These are phyloP conservation scores for Acrossocheilus wenchowensis DNA, from an alignment of 2,797 vertebrate genomes.

Conservation along the genomic window DNA sequence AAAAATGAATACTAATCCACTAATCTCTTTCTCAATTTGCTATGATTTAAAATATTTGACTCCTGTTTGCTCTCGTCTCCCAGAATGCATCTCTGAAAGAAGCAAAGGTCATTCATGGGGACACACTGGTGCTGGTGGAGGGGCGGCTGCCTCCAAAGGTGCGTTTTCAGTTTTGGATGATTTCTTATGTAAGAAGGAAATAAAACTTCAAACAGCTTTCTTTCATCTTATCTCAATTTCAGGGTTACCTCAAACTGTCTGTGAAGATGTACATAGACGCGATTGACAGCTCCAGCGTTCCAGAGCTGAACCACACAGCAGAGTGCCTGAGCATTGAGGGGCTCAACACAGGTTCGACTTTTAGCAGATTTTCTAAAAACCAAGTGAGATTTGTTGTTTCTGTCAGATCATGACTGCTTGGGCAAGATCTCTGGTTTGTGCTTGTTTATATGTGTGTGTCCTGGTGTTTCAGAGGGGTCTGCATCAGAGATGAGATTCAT, in stretches of 20 bases:
- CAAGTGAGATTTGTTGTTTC: conserved; percentile 1
- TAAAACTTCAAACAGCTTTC: not conserved
- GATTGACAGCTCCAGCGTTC: conserved; percentile 50
- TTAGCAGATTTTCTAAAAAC: not conserved
- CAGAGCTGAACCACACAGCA: conserved; percentile 62
- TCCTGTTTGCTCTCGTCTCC: conserved; percentile 16
- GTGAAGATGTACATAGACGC: conserved; percentile 79
- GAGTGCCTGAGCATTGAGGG: conserved; percentile 58
- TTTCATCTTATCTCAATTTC: conserved; percentile 20
- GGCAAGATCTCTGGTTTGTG: not conserved
- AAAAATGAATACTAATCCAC: not conserved
- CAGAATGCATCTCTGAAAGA: conserved; percentile 86
- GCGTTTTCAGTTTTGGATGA: not conserved
- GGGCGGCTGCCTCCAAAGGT: conserved; percentile 89
- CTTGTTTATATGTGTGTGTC: conserved; percentile 7
- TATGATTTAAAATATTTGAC: not conserved
- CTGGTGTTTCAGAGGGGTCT: conserved; percentile 37
- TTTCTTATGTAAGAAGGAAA: not conserved
- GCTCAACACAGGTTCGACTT: conserved; percentile 61
- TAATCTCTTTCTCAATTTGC: not conserved
- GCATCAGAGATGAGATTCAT: conserved; percentile 71
- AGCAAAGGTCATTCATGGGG: conserved; percentile 84
- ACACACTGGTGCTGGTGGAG: conserved; percentile 88
- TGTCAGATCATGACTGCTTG: not conserved
- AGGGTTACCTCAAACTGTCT: conserved; percentile 90